These are phyloP conservation scores for Rosalia funebris DNA, from an alignment of 2,888 invertebrate species.

Conservation along the genomic window DNA sequence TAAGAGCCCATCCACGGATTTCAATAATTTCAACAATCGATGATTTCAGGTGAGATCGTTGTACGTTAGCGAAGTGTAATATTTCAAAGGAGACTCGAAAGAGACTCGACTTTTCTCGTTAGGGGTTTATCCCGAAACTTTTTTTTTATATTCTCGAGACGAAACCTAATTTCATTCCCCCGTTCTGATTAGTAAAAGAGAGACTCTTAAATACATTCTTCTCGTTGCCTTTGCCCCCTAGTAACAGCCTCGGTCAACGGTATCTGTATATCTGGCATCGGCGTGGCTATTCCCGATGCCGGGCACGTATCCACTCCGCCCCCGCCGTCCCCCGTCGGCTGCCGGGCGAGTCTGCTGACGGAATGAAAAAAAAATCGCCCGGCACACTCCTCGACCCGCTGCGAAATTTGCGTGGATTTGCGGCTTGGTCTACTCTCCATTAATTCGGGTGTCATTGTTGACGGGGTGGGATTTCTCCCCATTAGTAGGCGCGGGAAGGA, in stretches of 20 bases:
- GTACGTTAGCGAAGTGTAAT: too few relatives aligned
- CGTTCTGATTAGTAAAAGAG: not conserved
- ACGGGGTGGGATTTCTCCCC: constrained; percentile 45
- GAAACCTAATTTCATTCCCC: not conserved
- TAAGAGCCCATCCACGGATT: too few relatives aligned
- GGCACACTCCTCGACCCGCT: constrained; percentile 30
- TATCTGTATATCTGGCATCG: constrained; percentile 10
- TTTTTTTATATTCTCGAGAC: not conserved
- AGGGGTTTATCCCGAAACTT: not conserved
- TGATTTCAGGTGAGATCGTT: too few relatives aligned
- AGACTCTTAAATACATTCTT: not conserved
- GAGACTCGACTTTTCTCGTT: not conserved
- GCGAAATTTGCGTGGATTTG: constrained; percentile 50
- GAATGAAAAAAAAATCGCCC: constrained; percentile 44
- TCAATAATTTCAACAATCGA: too few relatives aligned
- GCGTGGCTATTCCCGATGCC: constrained; percentile 15
- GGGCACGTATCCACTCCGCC: constrained; percentile 13
- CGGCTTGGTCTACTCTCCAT: constrained; percentile 47
- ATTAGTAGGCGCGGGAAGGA: constrained; percentile 36
- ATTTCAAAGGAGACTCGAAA: too few relatives aligned
- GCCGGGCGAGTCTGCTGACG: constrained; percentile 33
- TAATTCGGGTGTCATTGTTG: constrained; percentile 50
- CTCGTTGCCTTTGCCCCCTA: not conserved
- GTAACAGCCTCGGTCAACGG: not conserved
- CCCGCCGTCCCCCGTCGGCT: constrained; percentile 9